phyloP scores from a whole-genome alignment of 1,140 invertebrate species.

The Leptopilina boulardi region DNA sequence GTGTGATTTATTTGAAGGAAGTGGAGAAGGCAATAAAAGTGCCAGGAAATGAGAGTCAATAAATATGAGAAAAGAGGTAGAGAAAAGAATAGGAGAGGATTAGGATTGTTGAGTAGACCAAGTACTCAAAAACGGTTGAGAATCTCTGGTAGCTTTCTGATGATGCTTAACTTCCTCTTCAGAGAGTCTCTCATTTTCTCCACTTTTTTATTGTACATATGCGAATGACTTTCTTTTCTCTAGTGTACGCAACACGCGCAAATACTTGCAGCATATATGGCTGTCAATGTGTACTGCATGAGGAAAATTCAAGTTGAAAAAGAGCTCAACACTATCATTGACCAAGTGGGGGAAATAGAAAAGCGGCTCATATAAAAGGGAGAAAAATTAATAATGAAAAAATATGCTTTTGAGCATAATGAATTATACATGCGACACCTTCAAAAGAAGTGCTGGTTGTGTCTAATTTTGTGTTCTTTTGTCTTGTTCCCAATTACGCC shows the following conservation, averaged over 20 bases:
- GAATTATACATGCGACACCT: background rate
- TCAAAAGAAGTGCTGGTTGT: slow-evolving; percentile 16
- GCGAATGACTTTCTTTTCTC: background rate
- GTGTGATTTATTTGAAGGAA: no score
- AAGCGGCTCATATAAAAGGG: background rate
- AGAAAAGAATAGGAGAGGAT: no score
- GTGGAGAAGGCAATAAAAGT: no score
- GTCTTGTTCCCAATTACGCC: slow-evolving; percentile 2
- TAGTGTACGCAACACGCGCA: background rate
- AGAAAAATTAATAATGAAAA: slow-evolving; percentile 12
- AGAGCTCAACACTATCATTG: background rate
- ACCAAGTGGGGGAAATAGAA: background rate
- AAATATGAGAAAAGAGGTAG: no score
- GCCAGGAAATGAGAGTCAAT: no score
- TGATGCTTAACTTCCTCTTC: background rate
- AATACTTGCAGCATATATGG: background rate
- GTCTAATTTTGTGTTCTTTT: background rate
- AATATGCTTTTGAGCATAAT: slow-evolving; percentile 9
- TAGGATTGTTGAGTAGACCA: no score
- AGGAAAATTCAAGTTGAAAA: background rate
- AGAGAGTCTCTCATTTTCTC: background rate
- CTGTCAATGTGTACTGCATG: background rate
- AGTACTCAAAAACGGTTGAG: background rate
- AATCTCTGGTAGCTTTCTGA: background rate
- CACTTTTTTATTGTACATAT: background rate